Evolutionary conservation across 1,140 invertebrate genomes (phyloP).

Genomic region (Lepeophtheirus salmonis): DNA sequence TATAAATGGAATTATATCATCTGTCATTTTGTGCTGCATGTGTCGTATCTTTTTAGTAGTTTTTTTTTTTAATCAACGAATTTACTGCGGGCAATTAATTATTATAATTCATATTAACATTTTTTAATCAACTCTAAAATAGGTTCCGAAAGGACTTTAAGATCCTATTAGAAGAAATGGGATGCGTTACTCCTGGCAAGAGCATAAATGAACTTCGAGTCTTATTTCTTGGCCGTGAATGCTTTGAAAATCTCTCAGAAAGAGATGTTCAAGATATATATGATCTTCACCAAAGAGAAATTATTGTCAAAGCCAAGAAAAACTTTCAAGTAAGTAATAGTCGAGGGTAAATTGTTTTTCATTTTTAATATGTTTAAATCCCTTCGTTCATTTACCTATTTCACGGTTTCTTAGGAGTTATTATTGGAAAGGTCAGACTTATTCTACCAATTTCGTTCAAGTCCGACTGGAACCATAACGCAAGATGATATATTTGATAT

Average conservation of each 20-base stretch:
- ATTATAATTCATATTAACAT: background rate
- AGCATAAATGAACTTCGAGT: constrained; percentile 74
- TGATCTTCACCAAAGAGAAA: constrained; percentile 76
- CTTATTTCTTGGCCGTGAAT: constrained; percentile 81
- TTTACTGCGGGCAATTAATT: background rate
- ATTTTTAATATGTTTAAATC: too few species aligned
- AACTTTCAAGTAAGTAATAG: constrained; percentile 67
- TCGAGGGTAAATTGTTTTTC: too few species aligned
- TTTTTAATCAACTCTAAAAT: constrained; percentile 7
- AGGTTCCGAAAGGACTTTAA: constrained; percentile 61
- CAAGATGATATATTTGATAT: constrained; percentile 86
- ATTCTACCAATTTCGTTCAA: constrained; percentile 79
- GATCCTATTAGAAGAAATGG: constrained; percentile 74
- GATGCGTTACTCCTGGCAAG: constrained; percentile 76
- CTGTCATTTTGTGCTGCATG: too few species aligned
- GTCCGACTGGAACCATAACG: constrained; percentile 69
- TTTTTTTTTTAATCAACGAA: too few species aligned
- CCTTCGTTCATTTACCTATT: constrained; percentile 7
- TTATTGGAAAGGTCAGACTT: constrained; percentile 79
- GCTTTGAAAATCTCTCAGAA: constrained; percentile 73
- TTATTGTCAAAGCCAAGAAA: constrained; percentile 71
- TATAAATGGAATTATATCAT: too few species aligned
- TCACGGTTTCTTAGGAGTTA: constrained; percentile 56
- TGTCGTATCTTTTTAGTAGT: too few species aligned
- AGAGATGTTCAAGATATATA: constrained; percentile 80